Evolutionary conservation across 2,113 vertebrate species (phyloP), one percentile per base, ranked within the genome.

Genomic region (Nycticorax nycticorax): DNA sequence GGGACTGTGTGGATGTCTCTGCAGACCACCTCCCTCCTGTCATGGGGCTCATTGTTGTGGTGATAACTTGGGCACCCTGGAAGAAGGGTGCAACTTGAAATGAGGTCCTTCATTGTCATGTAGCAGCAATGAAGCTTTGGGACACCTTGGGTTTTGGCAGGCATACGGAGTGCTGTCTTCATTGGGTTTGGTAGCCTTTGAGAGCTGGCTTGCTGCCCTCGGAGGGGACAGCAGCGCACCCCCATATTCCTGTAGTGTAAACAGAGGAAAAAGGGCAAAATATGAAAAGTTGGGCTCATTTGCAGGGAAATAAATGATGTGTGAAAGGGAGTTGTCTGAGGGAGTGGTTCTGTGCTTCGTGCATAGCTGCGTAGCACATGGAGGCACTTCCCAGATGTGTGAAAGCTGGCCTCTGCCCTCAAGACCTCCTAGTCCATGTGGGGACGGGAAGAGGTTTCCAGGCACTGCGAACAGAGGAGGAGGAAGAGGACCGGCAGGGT

Each of bases 21-120:
- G 0, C 4, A 9, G 68, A 62, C 39, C 53, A n/a, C 6, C 5
- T 84, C 23, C 21, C 20, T 52, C 14, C 22, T 3, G 1, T 85
- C 14, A 0, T 2, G 43, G 35, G 3, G 7, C 60, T 86, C 2
- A 2, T 63, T 78, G 27, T 20, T 78, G 47, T 0, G 6, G 6
- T 74, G 14, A 59, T 8, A 15, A 8, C n/a, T 50, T 68, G 53
- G 48, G 37, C 23, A 53, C 18, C 21, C 21, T 86, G 59, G 14
- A 79, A 80, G 64, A 64, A 74, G 28, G 7, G 21, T 76, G 30
- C 27, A 16, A 18, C 18, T 84, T 60, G 12, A 52, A 32, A 52
- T n/a, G 15, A 64, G 32, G 23, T 75, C 20, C 48, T 78, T 85
- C 26, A 8, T 53, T 86, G 18, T 77, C 39, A 55, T 1, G 0